phyloP scores from a whole-genome alignment of 2,888 invertebrate genomes.

The Cephus nigrinus region DNA sequence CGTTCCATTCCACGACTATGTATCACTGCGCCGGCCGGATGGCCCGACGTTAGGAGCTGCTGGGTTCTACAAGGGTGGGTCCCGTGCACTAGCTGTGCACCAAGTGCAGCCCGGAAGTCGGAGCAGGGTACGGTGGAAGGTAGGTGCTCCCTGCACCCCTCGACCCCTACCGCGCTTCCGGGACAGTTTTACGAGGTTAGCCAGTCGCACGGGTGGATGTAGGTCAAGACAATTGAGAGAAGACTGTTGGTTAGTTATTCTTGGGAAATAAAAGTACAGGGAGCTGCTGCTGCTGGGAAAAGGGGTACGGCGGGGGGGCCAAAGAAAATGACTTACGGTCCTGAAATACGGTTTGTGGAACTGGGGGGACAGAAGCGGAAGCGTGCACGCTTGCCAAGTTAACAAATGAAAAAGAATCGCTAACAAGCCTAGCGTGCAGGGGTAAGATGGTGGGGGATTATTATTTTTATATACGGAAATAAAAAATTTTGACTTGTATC shows the following conservation, averaged over 20 bases:
- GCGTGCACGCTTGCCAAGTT: no score
- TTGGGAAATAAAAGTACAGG: constrained; percentile 24
- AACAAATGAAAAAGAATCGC: no score
- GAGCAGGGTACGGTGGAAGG: not conserved
- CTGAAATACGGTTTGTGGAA: no score
- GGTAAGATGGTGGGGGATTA: no score
- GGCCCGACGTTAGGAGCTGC: no score
- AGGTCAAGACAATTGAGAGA: constrained; percentile 32
- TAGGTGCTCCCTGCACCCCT: not conserved
- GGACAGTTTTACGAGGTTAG: constrained; percentile 24
- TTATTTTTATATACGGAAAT: no score
- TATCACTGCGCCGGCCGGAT: no score
- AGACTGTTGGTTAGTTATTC: constrained; percentile 12
- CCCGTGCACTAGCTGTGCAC: constrained; percentile 15
- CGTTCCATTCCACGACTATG: no score
- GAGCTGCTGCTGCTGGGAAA: constrained; percentile 21
- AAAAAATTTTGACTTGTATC: no score
- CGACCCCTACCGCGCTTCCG: constrained; percentile 4
- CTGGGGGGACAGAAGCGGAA: no score
- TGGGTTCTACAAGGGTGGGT: not conserved
- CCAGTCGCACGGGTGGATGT: constrained; percentile 23
- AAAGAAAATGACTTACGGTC: constrained; percentile 11
- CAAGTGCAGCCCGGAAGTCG: constrained; percentile 3
- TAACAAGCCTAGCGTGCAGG: no score
- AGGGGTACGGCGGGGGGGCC: constrained; percentile 34